Evolutionary conservation across 2,797 vertebrate species (phyloP).

Genomic region (Catostomus latipinnis): DNA sequence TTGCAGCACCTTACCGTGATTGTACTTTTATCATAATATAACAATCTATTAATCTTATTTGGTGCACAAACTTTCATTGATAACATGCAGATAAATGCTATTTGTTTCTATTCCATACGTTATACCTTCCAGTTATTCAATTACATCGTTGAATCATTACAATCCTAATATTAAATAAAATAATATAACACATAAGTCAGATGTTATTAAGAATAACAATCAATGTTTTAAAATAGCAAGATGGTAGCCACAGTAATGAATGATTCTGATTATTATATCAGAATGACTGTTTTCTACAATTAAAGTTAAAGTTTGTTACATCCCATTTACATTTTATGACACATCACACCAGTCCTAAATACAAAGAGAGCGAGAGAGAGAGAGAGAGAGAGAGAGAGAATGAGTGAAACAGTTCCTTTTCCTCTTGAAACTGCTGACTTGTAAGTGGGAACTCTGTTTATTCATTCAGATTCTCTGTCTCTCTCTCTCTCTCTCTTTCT

Average conservation of each 20-base stretch:
- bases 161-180: slow-evolving; percentile 9
- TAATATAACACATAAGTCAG: neutral
- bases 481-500: slow-evolving; percentile 2
- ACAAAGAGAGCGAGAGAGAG: neutral
- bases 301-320: neutral
- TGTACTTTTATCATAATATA: slow-evolving; percentile 53
- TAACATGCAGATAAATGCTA: slow-evolving; percentile 7
- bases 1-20: slow-evolving; percentile 71
- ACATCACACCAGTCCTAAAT: neutral
- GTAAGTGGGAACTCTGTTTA: slow-evolving; percentile 44
- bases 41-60: slow-evolving; percentile 60
- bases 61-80: slow-evolving; percentile 58
- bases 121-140: slow-evolving; percentile 22
- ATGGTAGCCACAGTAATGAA: slow-evolving; percentile 1
- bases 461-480: slow-evolving; percentile 34
- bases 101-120: slow-evolving; percentile 11
- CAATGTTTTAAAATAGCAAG: slow-evolving; percentile 3
- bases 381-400: slow-evolving; percentile 21
- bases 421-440: slow-evolving; percentile 25
- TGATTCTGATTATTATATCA: neutral
- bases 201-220: slow-evolving; percentile 12
- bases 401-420: slow-evolving; percentile 27
- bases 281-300: neutral
- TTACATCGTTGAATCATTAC: neutral
- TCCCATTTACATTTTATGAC: neutral